Percentiles rank a stretch among this genome's conserved stretches.
Evolutionary conservation across 1,140 invertebrate genomes (phyloP).

Genomic region (Drosophila lini): DNA sequence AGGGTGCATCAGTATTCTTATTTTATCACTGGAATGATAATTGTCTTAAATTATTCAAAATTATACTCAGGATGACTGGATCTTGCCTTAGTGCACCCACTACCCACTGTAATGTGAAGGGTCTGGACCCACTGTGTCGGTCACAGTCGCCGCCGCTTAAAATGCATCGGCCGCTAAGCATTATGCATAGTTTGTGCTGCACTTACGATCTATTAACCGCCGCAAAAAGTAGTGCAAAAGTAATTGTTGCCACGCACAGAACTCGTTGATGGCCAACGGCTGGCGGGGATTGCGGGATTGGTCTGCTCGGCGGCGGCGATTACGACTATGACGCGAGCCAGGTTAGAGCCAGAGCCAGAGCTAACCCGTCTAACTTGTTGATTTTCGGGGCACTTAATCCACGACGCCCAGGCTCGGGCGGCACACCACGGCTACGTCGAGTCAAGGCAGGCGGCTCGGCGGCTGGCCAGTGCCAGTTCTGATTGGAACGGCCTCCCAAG

Average conservation of each 20-base stretch:
- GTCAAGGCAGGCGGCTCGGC: conserved; percentile 53
- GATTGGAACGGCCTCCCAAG: conserved; percentile 57
- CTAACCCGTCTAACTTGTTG: conserved; percentile 76
- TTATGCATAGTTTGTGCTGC: conserved; percentile 48
- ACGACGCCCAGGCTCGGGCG: conserved; percentile 30
- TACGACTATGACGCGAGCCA: conserved; percentile 7
- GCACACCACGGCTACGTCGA: conserved; percentile 6
- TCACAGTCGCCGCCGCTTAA: conserved; percentile 3
- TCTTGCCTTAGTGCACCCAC: no score
- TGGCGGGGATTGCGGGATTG: conserved; percentile 3
- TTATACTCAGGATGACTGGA: neutral
- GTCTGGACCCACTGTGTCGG: conserved; percentile 5
- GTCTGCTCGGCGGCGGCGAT: neutral
- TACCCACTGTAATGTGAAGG: neutral
- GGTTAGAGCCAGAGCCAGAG: conserved; percentile 6
- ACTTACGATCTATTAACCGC: conserved; percentile 38
- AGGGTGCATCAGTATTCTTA: no score
- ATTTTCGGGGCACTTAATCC: conserved; percentile 68
- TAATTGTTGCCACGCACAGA: conserved; percentile 77
- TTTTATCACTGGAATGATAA: no score
- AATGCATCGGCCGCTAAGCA: conserved; percentile 37
- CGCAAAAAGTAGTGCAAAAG: conserved; percentile 78
- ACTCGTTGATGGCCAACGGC: conserved; percentile 38
- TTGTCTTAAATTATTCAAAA: neutral
- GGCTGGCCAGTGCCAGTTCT: conserved; percentile 60